These are phyloP conservation scores for Tylochromis polylepis DNA, from an alignment of 2,113 vertebrate species.

Conservation along the genomic window DNA sequence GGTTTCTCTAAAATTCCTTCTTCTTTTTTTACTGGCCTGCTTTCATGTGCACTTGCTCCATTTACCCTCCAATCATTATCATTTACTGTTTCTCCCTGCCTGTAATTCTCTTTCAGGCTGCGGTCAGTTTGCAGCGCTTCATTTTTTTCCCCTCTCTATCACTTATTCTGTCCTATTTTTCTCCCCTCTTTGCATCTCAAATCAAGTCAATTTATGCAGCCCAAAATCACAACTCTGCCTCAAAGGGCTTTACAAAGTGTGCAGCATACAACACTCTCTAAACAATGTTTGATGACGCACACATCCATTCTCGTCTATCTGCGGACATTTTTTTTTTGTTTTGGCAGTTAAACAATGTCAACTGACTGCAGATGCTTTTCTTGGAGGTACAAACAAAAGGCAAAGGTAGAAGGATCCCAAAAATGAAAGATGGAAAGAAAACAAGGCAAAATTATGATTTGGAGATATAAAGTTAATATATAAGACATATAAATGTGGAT, in stretches of 20 bases:
- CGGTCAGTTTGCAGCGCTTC: background rate
- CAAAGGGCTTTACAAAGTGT: background rate
- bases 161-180: background rate
- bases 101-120: background rate
- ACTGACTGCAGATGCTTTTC: background rate
- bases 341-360: background rate
- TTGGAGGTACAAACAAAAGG: background rate
- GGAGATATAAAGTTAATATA: background rate
- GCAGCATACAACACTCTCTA: background rate
- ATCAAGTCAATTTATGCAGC: background rate
- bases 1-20: background rate
- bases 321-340: fast-evolving
- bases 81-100: background rate
- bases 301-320: background rate
- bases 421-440: background rate
- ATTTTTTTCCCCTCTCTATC: background rate
- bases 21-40: background rate
- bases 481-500: background rate
- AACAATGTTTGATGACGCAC: background rate
- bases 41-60: background rate
- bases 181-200: background rate
- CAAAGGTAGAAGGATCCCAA: background rate
- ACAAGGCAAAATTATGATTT: background rate
- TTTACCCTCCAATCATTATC: background rate
- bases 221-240: background rate